Conservation (phyloP, 2,113 vertebrate genomes). For the Hemibates koningsi region DNA sequence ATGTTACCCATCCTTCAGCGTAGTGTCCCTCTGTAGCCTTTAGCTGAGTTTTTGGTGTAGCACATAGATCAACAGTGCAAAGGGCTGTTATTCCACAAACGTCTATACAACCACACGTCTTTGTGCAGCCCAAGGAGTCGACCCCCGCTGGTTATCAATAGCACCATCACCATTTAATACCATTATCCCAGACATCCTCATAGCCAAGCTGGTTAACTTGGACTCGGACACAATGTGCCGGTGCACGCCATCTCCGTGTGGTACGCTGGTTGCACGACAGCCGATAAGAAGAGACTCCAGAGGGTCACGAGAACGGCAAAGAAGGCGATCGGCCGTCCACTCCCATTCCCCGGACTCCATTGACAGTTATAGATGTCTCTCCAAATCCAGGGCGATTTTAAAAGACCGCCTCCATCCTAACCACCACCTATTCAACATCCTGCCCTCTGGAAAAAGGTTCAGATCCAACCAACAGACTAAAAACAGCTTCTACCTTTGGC, state of each 20-base stretch:
- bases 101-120: fast-evolving
- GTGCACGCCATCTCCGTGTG: background rate
- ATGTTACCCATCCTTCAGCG: background rate
- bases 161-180: background rate
- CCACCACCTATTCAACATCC: background rate
- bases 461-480: background rate
- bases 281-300: fast-evolving
- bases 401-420: background rate
- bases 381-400: background rate
- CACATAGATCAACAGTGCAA: background rate
- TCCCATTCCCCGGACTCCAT: background rate
- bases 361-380: background rate
- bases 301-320: background rate
- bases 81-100: background rate
- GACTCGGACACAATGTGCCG: background rate
- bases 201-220: background rate
- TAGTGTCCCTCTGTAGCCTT: background rate
- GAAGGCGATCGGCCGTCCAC: fast-evolving
- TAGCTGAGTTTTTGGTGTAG: background rate
- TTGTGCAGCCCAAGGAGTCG: background rate
- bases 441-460: background rate
- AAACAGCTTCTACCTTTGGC: background rate
- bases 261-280: background rate
- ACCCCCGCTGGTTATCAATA: background rate
- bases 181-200: background rate